A percentile compares a stretch with the other conserved stretches of the same genome.
phyloP scores from a whole-genome alignment of 2,888 invertebrate species.

The Xestia c-nigrum region DNA sequence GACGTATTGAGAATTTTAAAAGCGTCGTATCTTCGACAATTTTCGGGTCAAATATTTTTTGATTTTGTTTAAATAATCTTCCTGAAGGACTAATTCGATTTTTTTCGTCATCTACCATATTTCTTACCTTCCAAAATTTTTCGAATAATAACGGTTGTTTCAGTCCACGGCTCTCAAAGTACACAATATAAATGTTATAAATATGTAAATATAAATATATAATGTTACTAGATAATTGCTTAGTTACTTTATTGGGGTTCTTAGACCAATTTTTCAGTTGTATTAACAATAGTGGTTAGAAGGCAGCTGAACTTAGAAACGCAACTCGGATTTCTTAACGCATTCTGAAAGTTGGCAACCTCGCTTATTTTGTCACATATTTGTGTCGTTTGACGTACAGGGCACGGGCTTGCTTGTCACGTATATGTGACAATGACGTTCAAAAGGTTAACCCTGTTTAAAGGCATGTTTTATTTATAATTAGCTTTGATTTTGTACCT shows the following conservation, averaged over 20 bases:
- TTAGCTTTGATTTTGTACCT: not conserved
- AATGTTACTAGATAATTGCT: slow-evolving; percentile 37
- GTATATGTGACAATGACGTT: too few relatives aligned
- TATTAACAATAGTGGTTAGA: not conserved
- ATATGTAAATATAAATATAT: slow-evolving; percentile 57
- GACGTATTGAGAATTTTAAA: too few relatives aligned
- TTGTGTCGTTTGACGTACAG: too few relatives aligned
- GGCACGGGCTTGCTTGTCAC: too few relatives aligned
- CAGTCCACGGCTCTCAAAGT: slow-evolving; percentile 31
- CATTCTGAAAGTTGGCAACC: too few relatives aligned
- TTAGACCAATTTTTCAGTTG: slow-evolving; percentile 26
- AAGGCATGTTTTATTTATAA: not conserved
- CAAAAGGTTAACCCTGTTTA: too few relatives aligned
- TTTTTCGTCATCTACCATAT: too few relatives aligned
- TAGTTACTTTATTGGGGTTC: slow-evolving; percentile 2
- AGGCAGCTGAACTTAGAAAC: not conserved
- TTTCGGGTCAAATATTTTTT: too few relatives aligned
- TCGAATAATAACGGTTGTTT: slow-evolving; percentile 11
- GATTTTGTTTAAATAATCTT: too few relatives aligned
- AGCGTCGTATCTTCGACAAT: too few relatives aligned
- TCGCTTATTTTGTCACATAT: too few relatives aligned
- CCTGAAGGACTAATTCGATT: too few relatives aligned
- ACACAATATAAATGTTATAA: slow-evolving; percentile 51
- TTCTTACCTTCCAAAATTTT: not conserved
- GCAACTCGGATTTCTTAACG: not conserved